A percentile compares a stretch with the other conserved stretches of the same genome.
Evolutionary conservation across 64 coral and sea anemone genomes (phyloP).

Genomic region (Actinia tenebrosa): DNA sequence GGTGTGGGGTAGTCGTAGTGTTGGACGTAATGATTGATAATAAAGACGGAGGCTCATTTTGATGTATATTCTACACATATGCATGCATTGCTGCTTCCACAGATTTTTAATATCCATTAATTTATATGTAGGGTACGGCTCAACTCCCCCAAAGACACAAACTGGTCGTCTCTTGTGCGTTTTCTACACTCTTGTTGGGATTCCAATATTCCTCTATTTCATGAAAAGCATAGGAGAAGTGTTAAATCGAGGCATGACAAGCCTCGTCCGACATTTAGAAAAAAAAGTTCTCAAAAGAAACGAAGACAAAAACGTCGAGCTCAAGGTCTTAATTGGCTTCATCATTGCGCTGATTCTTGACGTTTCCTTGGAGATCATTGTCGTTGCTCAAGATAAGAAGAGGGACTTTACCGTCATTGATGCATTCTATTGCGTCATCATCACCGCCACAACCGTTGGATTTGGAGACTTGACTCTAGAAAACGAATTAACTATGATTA

Average conservation of each 20-base stretch:
- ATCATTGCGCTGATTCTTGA: background rate
- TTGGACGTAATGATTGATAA: too few relatives aligned
- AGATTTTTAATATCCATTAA: too few relatives aligned
- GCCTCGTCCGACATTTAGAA: slow-evolving; percentile 22
- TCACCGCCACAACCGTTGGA: slow-evolving; percentile 14
- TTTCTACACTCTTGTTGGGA: slow-evolving; percentile 45
- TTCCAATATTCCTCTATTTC: slow-evolving; percentile 51
- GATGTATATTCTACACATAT: too few relatives aligned
- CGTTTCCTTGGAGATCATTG: background rate
- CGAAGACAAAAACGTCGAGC: background rate
- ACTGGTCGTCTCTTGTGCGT: slow-evolving; percentile 47
- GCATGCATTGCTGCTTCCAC: too few relatives aligned
- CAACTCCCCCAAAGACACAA: slow-evolving; percentile 56
- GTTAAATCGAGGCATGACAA: slow-evolving; percentile 15
- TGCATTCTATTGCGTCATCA: background rate
- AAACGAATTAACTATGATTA: background rate
- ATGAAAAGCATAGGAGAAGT: slow-evolving; percentile 54
- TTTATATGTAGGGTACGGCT: slow-evolving; percentile 53
- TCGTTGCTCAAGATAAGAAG: background rate
- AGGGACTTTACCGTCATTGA: background rate
- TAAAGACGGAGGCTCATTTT: too few relatives aligned
- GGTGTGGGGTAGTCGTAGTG: too few relatives aligned
- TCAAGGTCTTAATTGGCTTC: slow-evolving; percentile 24
- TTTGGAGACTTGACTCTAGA: background rate
- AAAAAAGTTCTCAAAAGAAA: slow-evolving; percentile 34